Evolutionary conservation across 2,113 vertebrate genomes (phyloP).

Genomic region (Arenaria interpres): DNA sequence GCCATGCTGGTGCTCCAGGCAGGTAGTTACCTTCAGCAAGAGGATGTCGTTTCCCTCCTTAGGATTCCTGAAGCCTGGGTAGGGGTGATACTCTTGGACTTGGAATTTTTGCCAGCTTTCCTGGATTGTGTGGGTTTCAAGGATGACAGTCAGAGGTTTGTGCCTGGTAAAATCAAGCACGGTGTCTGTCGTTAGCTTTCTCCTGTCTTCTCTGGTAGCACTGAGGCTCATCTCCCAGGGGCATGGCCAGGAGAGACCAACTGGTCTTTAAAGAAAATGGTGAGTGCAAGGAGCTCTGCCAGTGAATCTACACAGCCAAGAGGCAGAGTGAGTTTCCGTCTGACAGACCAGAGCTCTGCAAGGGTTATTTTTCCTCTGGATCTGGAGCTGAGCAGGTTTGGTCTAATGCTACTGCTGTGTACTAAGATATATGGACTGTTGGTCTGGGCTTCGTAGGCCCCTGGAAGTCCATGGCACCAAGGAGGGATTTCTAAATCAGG

Average conservation of each 20-base stretch:
- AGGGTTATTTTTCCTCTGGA: background rate
- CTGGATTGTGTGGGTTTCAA: background rate
- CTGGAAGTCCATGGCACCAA: background rate
- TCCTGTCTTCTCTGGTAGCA: background rate
- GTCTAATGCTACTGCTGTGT: background rate
- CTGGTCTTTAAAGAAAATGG: background rate
- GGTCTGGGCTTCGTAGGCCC: background rate
- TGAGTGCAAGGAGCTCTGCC: background rate
- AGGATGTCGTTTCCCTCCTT: slow-evolving; percentile 28
- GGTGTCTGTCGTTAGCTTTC: background rate
- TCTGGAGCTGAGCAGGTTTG: background rate
- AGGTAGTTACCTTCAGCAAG: slow-evolving; percentile 45
- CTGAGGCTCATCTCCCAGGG: background rate
- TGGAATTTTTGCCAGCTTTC: slow-evolving; percentile 11
- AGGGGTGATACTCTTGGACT: slow-evolving; percentile 5
- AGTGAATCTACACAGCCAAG: background rate
- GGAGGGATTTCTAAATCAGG: background rate
- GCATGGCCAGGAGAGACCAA: background rate
- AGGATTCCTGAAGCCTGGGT: accelerated
- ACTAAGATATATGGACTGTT: background rate
- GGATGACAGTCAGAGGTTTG: slow-evolving; percentile 38
- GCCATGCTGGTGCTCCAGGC: background rate
- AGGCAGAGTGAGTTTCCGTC: background rate
- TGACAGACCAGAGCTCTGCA: background rate
- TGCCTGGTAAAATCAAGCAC: background rate